Evolutionary conservation across 2,113 vertebrate genomes (phyloP).

Genomic region (Pungitius pungitius): DNA sequence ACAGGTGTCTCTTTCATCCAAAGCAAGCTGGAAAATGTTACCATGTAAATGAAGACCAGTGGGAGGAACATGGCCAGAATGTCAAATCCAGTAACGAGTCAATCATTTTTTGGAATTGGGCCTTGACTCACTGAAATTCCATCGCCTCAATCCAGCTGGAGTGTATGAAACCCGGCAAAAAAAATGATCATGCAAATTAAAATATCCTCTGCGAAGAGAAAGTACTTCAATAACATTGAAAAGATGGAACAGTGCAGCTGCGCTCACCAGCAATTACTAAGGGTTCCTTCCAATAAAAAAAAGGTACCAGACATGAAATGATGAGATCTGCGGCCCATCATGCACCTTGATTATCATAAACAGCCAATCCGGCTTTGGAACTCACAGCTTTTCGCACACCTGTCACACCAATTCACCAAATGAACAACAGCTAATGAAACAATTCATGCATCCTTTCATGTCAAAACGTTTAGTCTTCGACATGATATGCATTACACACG

Average conservation of each 20-base stretch:
- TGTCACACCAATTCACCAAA: background rate
- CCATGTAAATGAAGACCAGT: conserved; percentile 1
- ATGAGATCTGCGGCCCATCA: conserved; percentile 18
- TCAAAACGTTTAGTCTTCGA: conserved; percentile 7
- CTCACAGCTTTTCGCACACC: conserved; percentile 12
- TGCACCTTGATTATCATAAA: conserved; percentile 9
- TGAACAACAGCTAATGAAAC: conserved; percentile 4
- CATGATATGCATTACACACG: background rate
- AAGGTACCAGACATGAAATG: conserved; percentile 12
- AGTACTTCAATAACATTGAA: conserved; percentile 46
- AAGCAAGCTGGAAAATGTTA: conserved; percentile 17
- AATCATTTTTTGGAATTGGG: conserved; percentile 31
- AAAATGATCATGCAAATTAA: conserved; percentile 53
- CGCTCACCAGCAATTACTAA: conserved; percentile 22
- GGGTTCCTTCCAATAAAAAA: background rate
- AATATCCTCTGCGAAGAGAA: conserved; percentile 19
- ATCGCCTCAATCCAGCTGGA: conserved; percentile 23
- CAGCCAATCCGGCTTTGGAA: background rate
- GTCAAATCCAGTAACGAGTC: conserved; percentile 26
- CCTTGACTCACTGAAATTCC: conserved; percentile 40
- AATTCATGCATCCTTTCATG: conserved; percentile 23
- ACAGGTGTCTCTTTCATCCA: background rate
- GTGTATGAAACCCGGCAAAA: conserved; percentile 19
- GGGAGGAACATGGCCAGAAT: conserved; percentile 1
- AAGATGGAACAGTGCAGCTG: conserved; percentile 26